Evolutionary conservation across 2,888 invertebrate species (phyloP).

Genomic region (Helobdella robusta): DNA sequence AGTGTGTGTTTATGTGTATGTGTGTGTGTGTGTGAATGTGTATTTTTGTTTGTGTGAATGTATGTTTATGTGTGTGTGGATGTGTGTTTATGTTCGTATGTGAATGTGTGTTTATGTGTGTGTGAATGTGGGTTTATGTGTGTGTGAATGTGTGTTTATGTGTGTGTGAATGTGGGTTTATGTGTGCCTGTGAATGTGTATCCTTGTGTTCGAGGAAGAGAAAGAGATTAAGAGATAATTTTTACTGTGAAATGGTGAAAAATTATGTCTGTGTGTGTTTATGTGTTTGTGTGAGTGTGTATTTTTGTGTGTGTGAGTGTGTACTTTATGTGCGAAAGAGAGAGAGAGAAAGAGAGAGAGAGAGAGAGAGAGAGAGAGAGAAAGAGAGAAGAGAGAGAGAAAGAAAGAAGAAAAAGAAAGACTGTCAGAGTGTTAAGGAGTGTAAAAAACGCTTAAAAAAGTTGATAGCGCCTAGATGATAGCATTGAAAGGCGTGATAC

Average conservation of each 20-base stretch:
- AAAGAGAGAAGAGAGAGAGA: constrained; percentile 11
- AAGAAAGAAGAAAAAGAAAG: background rate
- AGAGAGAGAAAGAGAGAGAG: constrained; percentile 18
- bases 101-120: constrained; percentile 1
- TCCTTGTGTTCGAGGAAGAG: no score
- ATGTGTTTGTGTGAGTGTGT: constrained; percentile 13
- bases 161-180: constrained; percentile 11
- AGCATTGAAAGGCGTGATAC: background rate
- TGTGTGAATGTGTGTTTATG: constrained; percentile 12
- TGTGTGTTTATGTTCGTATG: constrained; percentile 11
- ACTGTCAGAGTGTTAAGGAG: background rate
- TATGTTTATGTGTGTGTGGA: constrained; percentile 11
- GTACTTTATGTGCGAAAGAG: no score
- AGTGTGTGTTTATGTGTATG: constrained; percentile 11
- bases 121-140: constrained; percentile 8
- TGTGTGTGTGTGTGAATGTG: constrained; percentile 11
- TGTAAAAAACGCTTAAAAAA: background rate
- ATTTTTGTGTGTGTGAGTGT: constrained; percentile 13
- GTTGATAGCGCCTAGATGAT: background rate
- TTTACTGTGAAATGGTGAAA: no score
- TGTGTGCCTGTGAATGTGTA: no score
- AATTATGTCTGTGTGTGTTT: constrained; percentile 5
- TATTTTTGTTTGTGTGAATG: constrained; percentile 11
- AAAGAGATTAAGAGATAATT: no score
- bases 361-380: constrained; percentile 9